phyloP scores from a whole-genome alignment of 2,797 vertebrate species.

The Sciurus vulgaris region DNA sequence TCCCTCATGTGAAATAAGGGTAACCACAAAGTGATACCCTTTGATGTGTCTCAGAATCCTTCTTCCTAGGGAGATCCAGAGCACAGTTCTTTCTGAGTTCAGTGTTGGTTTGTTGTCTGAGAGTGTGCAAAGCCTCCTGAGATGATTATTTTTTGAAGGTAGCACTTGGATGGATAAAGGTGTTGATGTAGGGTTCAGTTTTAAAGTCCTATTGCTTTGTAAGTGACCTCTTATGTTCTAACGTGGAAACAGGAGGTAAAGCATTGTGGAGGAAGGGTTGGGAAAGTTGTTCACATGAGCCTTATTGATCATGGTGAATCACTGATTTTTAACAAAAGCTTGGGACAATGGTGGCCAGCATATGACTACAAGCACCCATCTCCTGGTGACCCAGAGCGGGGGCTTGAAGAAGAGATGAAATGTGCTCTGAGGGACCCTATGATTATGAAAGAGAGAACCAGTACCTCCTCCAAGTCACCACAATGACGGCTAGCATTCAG shows the following conservation, averaged over 20 bases:
- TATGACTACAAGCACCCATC: too few species aligned
- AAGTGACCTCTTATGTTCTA: background rate
- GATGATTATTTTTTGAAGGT: background rate
- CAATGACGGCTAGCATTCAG: slow-evolving; percentile 82
- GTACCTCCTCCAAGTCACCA: slow-evolving; percentile 86
- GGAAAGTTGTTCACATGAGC: background rate
- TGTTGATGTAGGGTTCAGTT: background rate
- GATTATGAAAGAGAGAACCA: slow-evolving; percentile 90
- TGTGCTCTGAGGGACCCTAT: slow-evolving; percentile 90
- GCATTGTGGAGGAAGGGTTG: background rate
- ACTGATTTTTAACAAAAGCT: background rate
- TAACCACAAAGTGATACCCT: background rate
- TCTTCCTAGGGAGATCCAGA: background rate
- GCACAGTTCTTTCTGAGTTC: background rate
- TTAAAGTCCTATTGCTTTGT: background rate
- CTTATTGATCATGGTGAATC: background rate
- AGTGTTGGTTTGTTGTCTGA: background rate
- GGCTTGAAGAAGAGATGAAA: slow-evolving; percentile 89
- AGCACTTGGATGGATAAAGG: too few species aligned
- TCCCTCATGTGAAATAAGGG: background rate
- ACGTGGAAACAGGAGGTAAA: background rate
- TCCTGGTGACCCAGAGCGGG: slow-evolving; percentile 77
- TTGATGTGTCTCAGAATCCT: background rate
- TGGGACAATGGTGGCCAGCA: background rate
- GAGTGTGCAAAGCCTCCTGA: background rate